phyloP scores from a whole-genome alignment of 2,797 vertebrate species.

The Eulemur coronatus region DNA sequence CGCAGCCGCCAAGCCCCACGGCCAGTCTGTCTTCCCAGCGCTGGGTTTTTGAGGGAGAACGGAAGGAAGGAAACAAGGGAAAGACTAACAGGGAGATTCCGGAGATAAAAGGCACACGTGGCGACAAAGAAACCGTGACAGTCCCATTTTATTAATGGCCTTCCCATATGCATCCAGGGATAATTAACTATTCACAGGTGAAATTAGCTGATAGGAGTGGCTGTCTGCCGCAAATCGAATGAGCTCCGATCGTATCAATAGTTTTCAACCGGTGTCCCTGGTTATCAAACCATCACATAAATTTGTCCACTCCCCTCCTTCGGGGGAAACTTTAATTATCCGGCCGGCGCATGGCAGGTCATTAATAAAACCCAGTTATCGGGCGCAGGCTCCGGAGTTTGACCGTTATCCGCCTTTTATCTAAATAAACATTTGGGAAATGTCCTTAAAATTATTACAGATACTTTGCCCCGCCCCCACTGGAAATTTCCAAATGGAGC shows the following conservation, averaged over 20 bases:
- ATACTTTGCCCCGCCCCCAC: conserved; percentile 85
- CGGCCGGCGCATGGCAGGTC: conserved; percentile 95
- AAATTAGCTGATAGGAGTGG: conserved; percentile 96
- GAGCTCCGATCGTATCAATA: conserved; percentile 93
- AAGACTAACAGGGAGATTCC: conserved; percentile 78
- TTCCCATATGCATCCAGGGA: conserved; percentile 91
- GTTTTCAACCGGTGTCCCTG: conserved; percentile 90
- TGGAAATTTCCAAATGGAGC: conserved; percentile 88
- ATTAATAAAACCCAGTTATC: conserved; percentile 99
- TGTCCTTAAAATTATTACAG: conserved; percentile 92
- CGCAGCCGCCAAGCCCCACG: conserved; percentile 59
- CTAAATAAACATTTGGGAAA: conserved; percentile 96
- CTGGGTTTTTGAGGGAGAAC: not conserved
- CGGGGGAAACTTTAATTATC: conserved; percentile 96
- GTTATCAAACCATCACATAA: conserved; percentile 99
- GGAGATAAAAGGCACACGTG: conserved; percentile 84
- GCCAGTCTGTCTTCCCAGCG: conserved; percentile 81
- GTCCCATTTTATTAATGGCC: conserved; percentile 98
- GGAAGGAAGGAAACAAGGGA: conserved; percentile 20
- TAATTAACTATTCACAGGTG: conserved; percentile 99
- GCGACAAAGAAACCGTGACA: conserved; percentile 88
- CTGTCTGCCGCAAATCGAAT: conserved; percentile 92
- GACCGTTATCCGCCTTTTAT: conserved; percentile 91
- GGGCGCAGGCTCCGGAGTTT: conserved; percentile 88
- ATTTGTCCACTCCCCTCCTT: conserved; percentile 95